Evolutionary conservation across 2,888 invertebrate genomes (phyloP), one percentile per base, ranked within the genome.

Genomic region (Euspilapteryx auroguttella): DNA sequence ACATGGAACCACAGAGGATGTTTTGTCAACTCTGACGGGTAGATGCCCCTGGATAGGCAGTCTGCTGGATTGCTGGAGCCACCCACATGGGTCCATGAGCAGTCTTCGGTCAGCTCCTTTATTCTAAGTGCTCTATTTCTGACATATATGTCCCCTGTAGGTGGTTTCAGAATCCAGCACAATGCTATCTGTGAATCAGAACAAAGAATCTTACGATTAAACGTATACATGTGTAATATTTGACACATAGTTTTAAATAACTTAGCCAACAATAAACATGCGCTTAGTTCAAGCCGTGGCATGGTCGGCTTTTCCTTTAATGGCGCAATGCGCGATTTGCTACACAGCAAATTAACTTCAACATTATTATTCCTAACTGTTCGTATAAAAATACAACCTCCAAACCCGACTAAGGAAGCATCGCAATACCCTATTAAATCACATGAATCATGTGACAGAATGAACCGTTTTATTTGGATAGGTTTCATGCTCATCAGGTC

Each of bases 251-350:
- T 33, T 1, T 9, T 10, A 7, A 30, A 28, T 10, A 35, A 23
- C 9, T 15, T 37, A 6, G 32, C 21, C 4, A 39, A 26, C 6
- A 39, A 20, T 8, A 39, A 17, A 6, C 32, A 32, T 4, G 34
- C 36, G 30, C 36, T 39, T 10, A 39, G 12, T 17, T 39, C 37
- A 4, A 36, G 20, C 3, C 37, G 20, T 0, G 37, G 36, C 6
- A 34, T 28, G 1, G 33, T 30, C 5, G 36, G 14, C 7, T 24
- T 9, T n/a, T 37, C 29, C 2, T 30, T 20, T 1, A 14, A 9
- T 4, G 37, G 37, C 17, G 37, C 37, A 2, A 39, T 27, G 11
- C 36, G n/a, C 5, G 36, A 39, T 25, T 37, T 37, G 3, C 36
- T 36, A 22, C 39, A 34, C 14, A 39, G 28, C 12, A 37, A 32